Base-by-base conservation (phyloP, 1,140 invertebrate genomes). In the Pogonus chalceus region DNA sequence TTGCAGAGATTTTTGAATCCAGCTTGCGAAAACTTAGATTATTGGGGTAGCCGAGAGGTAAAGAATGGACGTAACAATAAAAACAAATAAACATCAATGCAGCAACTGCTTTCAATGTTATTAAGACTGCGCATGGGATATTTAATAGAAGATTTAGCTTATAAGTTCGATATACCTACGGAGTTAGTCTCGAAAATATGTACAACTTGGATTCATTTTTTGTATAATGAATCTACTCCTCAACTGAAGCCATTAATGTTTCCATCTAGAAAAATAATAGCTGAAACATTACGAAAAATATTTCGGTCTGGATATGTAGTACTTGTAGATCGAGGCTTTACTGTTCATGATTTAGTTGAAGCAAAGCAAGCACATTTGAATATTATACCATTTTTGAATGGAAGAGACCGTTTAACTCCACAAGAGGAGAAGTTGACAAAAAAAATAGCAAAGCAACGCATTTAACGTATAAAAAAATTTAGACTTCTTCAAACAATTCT, bases 351-450 rank as follows among this genome's bases (percentile, higher is more conserved):
- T 53, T 48, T 60, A 23, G 26, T 60, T 26, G 58, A 62, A 58
- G 18, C 53, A 23, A 60, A 48, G 35, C 43, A 24, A 54, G 60
- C 55, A 14, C n/a, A 51, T 53, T 56, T 58, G 23, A 62, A 60
- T 53, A 60, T 62, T n/a, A 56, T 57, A 23, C 52, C 54, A 23
- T 62, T 62, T 55, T 58, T 53, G 48, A 56, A 54, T 22, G 58
- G 56, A 9, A 43, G 56, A 50, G 9, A 52, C 22, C 20, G 53
- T 21, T 54, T 56, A n/a, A 23, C 49, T 52, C 37, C 52, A 31
- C 51, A 56, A 51, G 56, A 60, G 52, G 37, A 60, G n/a, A n/a
- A n/a, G n/a, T n/a, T n/a, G n/a, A 56, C 9, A 23, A 62, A 60
- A 53, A 2, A 24, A 24, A 60, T 61, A 23, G 58, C 58, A 1